Conservation (phyloP, 2,797 vertebrate species). For the Tolypeutes matacus region DNA sequence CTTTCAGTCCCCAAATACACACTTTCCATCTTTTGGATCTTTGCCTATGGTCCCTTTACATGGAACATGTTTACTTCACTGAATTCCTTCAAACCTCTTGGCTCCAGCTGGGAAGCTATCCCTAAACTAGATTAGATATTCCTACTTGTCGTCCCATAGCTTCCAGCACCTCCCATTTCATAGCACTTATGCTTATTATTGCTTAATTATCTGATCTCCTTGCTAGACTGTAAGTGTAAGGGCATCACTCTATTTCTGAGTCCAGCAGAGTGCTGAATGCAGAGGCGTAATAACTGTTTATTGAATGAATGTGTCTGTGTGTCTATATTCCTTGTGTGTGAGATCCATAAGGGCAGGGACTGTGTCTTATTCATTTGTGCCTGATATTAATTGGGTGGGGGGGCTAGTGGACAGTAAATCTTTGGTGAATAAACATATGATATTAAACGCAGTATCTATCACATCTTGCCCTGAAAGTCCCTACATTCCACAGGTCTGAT, state of each 20-base stretch:
- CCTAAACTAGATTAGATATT: neutral
- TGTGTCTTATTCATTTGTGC: neutral
- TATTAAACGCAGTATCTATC: neutral
- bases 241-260: neutral
- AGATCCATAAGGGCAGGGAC: neutral
- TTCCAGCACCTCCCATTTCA: neutral
- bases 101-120: neutral
- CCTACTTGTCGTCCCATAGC: neutral
- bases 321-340: neutral
- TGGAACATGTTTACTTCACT: neutral
- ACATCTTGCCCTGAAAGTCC: slow-evolving; percentile 32
- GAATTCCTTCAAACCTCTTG: slow-evolving; percentile 1
- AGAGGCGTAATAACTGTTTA: slow-evolving; percentile 26
- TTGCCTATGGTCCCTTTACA: neutral
- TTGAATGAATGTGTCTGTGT: slow-evolving; percentile 30
- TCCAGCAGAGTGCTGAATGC: slow-evolving; percentile 11
- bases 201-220: slow-evolving; percentile 37
- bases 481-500: slow-evolving; percentile 7
- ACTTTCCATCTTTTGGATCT: neutral
- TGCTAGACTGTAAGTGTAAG: neutral
- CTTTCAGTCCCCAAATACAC: neutral
- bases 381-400: neutral
- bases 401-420: neutral
- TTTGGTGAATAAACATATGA: neutral
- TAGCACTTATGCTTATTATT: slow-evolving; percentile 15